Conservation (phyloP, 2,113 vertebrate genomes). For the Stegostoma tigrinum region DNA sequence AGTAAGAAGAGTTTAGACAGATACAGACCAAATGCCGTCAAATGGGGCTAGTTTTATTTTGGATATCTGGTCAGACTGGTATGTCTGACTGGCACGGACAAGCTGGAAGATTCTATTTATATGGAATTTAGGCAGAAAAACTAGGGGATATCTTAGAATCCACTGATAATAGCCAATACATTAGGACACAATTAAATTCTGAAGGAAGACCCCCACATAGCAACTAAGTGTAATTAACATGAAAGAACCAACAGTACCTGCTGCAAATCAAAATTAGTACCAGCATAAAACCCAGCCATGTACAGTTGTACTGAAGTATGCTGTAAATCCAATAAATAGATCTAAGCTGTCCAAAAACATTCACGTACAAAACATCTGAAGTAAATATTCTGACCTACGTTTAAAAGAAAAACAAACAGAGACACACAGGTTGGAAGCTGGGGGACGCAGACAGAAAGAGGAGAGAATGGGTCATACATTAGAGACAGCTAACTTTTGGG, state of each 20-base stretch:
- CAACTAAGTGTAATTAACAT: neutral
- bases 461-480: too few species aligned
- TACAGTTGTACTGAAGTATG: neutral
- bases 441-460: too few species aligned
- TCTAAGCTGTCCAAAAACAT: neutral
- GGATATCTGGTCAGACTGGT: too few species aligned
- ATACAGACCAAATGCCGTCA: too few species aligned
- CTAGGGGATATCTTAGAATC: neutral
- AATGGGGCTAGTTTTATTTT: too few species aligned
- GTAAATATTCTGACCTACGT: too few species aligned
- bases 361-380: neutral
- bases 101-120: too few species aligned
- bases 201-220: neutral
- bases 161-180: neutral
- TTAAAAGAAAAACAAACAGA: too few species aligned
- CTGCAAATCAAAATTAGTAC: neutral
- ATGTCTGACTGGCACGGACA: too few species aligned
- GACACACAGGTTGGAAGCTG: too few species aligned
- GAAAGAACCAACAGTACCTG: neutral
- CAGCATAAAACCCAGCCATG: neutral
- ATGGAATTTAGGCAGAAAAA: neutral
- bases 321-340: neutral
- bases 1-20: too few species aligned
- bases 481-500: too few species aligned
- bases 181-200: neutral